Percentiles rank a stretch among this genome's conserved stretches.
These are phyloP conservation scores for Pangasianodon gigas DNA, from an alignment of 2,113 vertebrate genomes.

Conservation along the genomic window DNA sequence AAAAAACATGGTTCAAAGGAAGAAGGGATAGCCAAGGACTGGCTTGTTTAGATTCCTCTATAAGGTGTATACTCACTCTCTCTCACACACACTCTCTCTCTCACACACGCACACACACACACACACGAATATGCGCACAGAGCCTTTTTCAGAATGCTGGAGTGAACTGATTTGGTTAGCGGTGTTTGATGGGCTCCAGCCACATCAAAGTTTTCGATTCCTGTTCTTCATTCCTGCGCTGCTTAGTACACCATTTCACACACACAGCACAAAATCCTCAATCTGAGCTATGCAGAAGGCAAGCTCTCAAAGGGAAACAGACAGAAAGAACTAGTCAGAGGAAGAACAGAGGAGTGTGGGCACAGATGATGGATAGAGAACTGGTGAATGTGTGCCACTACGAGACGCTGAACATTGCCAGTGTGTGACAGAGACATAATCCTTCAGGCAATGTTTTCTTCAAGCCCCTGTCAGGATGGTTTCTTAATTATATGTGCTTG, in stretches of 20 bases:
- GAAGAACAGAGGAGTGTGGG: neutral
- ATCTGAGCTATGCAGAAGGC: neutral
- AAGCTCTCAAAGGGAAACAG: neutral
- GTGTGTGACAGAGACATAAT: slow-evolving; percentile 12
- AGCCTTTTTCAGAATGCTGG: neutral
- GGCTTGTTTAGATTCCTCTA: slow-evolving; percentile 43
- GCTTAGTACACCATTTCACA: slow-evolving; percentile 11
- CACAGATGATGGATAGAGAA: slow-evolving; percentile 16
- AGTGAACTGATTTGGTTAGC: slow-evolving; percentile 44
- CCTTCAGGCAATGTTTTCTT: slow-evolving; percentile 13
- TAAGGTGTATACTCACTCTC: slow-evolving; percentile 29
- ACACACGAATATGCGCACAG: neutral
- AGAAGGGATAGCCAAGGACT: neutral
- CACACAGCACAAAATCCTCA: neutral
- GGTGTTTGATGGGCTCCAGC: slow-evolving; percentile 33
- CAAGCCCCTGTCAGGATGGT: neutral
- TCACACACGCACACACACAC: slow-evolving; percentile 32
- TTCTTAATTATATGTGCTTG: slow-evolving; percentile 9
- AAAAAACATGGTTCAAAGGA: slow-evolving; percentile 16
- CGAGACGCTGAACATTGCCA: neutral
- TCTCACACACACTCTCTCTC: neutral
- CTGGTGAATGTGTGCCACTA: neutral
- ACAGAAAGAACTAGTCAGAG: neutral
- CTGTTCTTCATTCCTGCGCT: slow-evolving; percentile 21
- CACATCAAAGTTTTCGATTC: slow-evolving; percentile 50